These are phyloP conservation scores for Thereva nobilitata DNA, from an alignment of 2,888 invertebrate species.

Conservation along the genomic window DNA sequence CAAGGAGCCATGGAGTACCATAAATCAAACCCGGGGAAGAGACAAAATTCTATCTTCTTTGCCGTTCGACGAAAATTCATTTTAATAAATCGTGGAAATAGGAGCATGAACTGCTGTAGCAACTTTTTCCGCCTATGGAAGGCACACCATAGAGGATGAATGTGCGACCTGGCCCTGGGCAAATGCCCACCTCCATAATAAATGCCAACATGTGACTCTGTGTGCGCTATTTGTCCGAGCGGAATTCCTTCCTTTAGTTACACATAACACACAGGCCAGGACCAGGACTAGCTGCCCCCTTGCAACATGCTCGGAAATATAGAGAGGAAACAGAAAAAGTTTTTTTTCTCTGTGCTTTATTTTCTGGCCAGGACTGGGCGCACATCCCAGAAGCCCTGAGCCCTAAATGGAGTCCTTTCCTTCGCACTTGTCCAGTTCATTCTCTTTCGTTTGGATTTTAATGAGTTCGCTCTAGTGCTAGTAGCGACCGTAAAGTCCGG, in stretches of 20 bases:
- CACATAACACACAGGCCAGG: neutral
- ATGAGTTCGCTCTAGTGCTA: conserved; percentile 19
- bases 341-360: conserved; percentile 12
- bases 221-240: conserved; percentile 31
- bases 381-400: neutral
- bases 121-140: conserved; percentile 31
- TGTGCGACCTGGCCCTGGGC: conserved; percentile 27
- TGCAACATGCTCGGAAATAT: conserved; percentile 31
- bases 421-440: conserved; percentile 11
- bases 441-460: conserved; percentile 22
- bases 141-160: conserved; percentile 14
- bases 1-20: conserved; percentile 13
- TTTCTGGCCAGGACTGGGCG: conserved; percentile 4
- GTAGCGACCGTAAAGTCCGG: conserved; percentile 5
- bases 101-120: conserved; percentile 28
- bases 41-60: conserved; percentile 25
- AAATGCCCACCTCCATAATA: conserved; percentile 33
- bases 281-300: conserved; percentile 21
- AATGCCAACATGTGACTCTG: conserved; percentile 28
- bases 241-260: conserved; percentile 34
- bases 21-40: conserved; percentile 22
- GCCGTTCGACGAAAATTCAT: conserved; percentile 32
- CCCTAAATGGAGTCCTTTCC: conserved; percentile 29
- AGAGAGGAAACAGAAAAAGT: conserved; percentile 27
- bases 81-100: conserved; percentile 34